Base-by-base conservation (phyloP, 1,140 invertebrate species). In the Pseudomyrmex cubaensis region DNA sequence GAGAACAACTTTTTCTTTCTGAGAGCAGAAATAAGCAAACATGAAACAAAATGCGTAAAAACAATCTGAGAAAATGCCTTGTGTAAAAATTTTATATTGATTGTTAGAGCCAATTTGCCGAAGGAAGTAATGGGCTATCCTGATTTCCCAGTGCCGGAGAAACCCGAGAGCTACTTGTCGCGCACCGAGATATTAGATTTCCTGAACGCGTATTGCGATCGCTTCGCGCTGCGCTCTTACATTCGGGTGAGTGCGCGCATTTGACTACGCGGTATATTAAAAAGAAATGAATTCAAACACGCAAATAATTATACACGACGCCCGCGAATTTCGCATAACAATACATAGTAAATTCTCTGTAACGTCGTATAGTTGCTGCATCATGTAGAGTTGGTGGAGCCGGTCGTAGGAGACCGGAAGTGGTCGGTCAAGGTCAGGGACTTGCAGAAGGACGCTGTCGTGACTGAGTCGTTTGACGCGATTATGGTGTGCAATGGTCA, bases 401-500 rank as follows among this genome's bases (percentile, higher is more conserved):
- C 96, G n/a, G 66, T 46, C 9, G 67, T 9, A 7, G 85, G 92
- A 0, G 91, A 92, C 0, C 94, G 95, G 50, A 93, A 94, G 74
- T 97, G 96, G 97, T 94, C 95, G 69, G 91, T 97, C 5, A 95
- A 93, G 44, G 95, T 95, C 54, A 96, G 96, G 88, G 93, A 97
- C 91, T 90, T 98, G 3, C 88, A 90, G 13, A 95, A 91, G 20
- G 95, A 96, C 2, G 87, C 91, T 3, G 87, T 92, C 1, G 94
- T 94, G 1, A 94, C 94, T 13, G 95, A 96, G 59, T 86, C 85
- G 13, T 98, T 97, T 91, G 97, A 98, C 93, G 96, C 96, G 66
- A 95, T 99, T 17, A 96, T 98, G 92, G 95, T 98, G 10, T 98
- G 98, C 92, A 98, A 98, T 91, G 98, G 98, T 0, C 97, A 97